phyloP scores from a whole-genome alignment of 1,140 invertebrate species.

The Drosophila melanica region DNA sequence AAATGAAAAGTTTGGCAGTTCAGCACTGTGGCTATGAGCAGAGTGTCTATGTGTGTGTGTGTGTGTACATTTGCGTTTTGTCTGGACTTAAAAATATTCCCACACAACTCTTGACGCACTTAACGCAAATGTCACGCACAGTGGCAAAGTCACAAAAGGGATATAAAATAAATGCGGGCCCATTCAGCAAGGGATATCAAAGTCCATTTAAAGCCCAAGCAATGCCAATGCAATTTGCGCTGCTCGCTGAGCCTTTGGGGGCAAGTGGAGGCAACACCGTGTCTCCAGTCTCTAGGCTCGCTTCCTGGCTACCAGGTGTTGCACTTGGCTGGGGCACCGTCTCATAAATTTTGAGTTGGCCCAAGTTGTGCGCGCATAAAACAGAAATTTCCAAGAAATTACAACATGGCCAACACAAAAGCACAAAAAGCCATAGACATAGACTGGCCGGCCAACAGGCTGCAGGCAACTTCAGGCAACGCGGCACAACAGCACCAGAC shows the following conservation, averaged over 20 bases:
- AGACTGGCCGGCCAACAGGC: slow-evolving; percentile 24
- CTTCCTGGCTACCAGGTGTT: slow-evolving; percentile 74
- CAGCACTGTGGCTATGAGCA: background rate
- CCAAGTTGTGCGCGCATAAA: slow-evolving; percentile 71
- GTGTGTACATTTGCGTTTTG: slow-evolving; percentile 5
- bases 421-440: slow-evolving; percentile 46
- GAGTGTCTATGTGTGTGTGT: background rate
- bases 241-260: slow-evolving; percentile 35
- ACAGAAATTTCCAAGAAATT: slow-evolving; percentile 78
- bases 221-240: slow-evolving; percentile 41
- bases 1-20: slow-evolving; percentile 66
- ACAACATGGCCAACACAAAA: slow-evolving; percentile 67
- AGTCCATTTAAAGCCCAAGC: slow-evolving; percentile 41
- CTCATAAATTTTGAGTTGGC: slow-evolving; percentile 76
- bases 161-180: slow-evolving; percentile 76
- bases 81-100: slow-evolving; percentile 55
- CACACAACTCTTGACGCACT: slow-evolving; percentile 66
- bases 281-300: background rate
- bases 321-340: slow-evolving; percentile 61
- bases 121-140: slow-evolving; percentile 81
- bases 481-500: slow-evolving; percentile 28
- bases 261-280: slow-evolving; percentile 23
- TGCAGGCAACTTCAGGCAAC: slow-evolving; percentile 16
- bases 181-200: slow-evolving; percentile 56
- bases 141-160: slow-evolving; percentile 71